Percentiles rank a stretch among this genome's conserved stretches.
Evolutionary conservation across 2,888 invertebrate genomes (phyloP).

Genomic region (Oxystoma pomonae): DNA sequence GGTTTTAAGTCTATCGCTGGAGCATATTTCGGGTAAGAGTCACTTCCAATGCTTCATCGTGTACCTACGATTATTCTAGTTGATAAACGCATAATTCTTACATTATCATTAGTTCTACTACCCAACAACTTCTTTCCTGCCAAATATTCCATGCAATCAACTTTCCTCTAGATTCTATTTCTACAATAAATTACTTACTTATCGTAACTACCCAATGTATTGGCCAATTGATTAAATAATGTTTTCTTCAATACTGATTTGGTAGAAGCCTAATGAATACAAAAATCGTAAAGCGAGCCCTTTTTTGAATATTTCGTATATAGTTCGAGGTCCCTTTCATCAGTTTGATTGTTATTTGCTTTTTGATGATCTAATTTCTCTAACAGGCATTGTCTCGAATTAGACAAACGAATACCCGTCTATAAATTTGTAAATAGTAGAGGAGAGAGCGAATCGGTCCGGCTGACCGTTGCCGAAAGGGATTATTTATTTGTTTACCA

Average conservation of each 20-base stretch:
- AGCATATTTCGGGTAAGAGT: too few relatives aligned
- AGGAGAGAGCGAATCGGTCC: slow-evolving; percentile 22
- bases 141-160: too few relatives aligned
- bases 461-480: slow-evolving; percentile 29
- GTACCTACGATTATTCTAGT: too few relatives aligned
- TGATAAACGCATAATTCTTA: too few relatives aligned
- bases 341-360: slow-evolving; percentile 24
- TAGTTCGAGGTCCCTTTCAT: slow-evolving; percentile 9
- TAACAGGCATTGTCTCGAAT: slow-evolving; percentile 21
- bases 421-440: slow-evolving; percentile 26
- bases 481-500: slow-evolving; percentile 37
- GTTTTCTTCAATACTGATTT: neutral
- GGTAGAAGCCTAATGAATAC: neutral
- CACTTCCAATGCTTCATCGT: too few relatives aligned
- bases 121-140: too few relatives aligned
- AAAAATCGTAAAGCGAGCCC: neutral
- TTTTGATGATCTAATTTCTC: slow-evolving; percentile 19
- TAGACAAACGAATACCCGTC: slow-evolving; percentile 22
- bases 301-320: neutral
- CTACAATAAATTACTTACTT: too few relatives aligned
- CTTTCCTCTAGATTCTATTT: too few relatives aligned
- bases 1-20: too few relatives aligned
- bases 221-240: too few relatives aligned
- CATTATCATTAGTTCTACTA: too few relatives aligned
- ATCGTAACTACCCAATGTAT: too few relatives aligned